These are phyloP conservation scores for Dendrocopos noguchii DNA, from an alignment of 2,113 vertebrate genomes.

Conservation along the genomic window DNA sequence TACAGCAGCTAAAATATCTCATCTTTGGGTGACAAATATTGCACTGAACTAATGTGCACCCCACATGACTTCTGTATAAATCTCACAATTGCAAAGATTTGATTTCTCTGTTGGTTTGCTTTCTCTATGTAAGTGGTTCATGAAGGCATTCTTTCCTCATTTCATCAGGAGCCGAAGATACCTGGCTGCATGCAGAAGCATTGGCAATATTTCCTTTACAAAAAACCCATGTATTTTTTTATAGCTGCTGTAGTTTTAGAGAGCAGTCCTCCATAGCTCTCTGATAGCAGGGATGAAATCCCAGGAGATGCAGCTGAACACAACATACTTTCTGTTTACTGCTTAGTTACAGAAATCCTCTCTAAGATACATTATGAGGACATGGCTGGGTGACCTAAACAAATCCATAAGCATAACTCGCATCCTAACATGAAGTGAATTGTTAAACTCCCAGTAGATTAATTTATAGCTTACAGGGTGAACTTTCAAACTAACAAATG, in stretches of 20 bases:
- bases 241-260: slow-evolving; percentile 13
- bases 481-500: slow-evolving; percentile 49
- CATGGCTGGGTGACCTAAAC: slow-evolving; percentile 43
- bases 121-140: neutral
- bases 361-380: slow-evolving; percentile 38
- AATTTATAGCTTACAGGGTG: slow-evolving; percentile 40
- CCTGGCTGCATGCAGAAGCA: neutral
- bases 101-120: neutral
- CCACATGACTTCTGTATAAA: neutral
- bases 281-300: slow-evolving; percentile 34
- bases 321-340: neutral
- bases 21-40: slow-evolving; percentile 9
- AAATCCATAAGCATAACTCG: slow-evolving; percentile 51
- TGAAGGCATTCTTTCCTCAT: neutral
- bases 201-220: neutral
- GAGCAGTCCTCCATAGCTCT: neutral
- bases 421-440: slow-evolving; percentile 28
- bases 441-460: slow-evolving; percentile 34
- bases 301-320: slow-evolving; percentile 6
- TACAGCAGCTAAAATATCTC: neutral
- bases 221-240: neutral
- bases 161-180: neutral
- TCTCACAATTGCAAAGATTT: neutral
- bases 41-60: neutral
- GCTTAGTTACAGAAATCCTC: slow-evolving; percentile 28